phyloP scores from a whole-genome alignment of 2,888 invertebrate genomes.

The Quadroppia sp. region DNA sequence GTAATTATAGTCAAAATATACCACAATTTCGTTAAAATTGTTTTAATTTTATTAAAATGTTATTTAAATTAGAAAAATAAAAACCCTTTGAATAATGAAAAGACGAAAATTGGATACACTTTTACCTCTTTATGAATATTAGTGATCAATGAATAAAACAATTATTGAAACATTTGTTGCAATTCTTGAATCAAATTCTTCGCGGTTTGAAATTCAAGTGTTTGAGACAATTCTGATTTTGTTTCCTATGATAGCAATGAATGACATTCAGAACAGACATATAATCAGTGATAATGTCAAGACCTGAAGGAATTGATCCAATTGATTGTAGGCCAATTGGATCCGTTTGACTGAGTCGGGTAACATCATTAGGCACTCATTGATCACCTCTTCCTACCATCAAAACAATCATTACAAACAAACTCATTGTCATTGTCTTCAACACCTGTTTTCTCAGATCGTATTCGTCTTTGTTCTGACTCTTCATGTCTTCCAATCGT shows the following conservation, averaged over 20 bases:
- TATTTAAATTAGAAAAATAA: no score
- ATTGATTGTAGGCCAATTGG: slow-evolving; percentile 68
- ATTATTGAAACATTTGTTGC: not conserved
- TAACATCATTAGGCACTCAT: slow-evolving; percentile 85
- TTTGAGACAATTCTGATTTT: slow-evolving; percentile 71
- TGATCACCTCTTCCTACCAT: slow-evolving; percentile 75
- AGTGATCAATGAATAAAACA: not conserved
- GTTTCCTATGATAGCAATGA: slow-evolving; percentile 54
- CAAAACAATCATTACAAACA: not conserved
- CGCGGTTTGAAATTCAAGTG: slow-evolving; percentile 68
- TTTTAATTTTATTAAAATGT: no score
- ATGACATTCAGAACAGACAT: slow-evolving; percentile 29
- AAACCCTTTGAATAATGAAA: no score
- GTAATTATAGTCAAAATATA: no score
- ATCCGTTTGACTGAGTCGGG: slow-evolving; percentile 79
- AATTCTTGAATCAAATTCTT: slow-evolving; percentile 60
- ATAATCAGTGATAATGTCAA: not conserved
- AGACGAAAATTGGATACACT: no score
- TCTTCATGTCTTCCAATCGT: slow-evolving; percentile 70
- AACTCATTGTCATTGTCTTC: no score
- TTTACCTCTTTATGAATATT: not conserved
- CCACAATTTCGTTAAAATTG: no score
- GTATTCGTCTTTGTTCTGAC: slow-evolving; percentile 58
- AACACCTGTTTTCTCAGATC: slow-evolving; percentile 53
- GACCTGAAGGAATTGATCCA: slow-evolving; percentile 58